phyloP scores from a whole-genome alignment of 1,140 invertebrate genomes.

The Protaetia brevitarsis region DNA sequence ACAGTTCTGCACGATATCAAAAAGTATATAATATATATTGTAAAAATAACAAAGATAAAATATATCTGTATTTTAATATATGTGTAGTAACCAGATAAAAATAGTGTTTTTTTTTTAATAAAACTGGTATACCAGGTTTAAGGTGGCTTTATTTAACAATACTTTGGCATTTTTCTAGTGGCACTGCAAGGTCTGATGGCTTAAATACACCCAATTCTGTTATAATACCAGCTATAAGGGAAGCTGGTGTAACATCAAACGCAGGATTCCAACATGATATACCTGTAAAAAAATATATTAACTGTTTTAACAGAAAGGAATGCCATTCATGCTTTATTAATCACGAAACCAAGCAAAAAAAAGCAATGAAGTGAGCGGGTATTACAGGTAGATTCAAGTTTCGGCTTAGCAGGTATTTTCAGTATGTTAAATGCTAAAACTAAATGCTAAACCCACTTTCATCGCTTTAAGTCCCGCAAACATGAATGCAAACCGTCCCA shows the following conservation, averaged over 20 bases:
- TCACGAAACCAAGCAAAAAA: not conserved
- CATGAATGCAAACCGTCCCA: too few species aligned
- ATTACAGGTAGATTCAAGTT: too few species aligned
- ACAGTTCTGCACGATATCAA: too few species aligned
- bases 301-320: not conserved
- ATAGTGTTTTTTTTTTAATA: too few species aligned
- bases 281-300: constrained; percentile 53
- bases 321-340: not conserved
- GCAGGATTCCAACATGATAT: constrained; percentile 97
- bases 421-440: too few species aligned
- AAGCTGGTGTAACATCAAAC: constrained; percentile 96
- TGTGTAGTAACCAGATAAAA: not conserved
- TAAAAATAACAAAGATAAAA: constrained; percentile 4
- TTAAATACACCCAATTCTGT: constrained; percentile 87
- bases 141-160: not conserved
- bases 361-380: too few species aligned
- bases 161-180: not conserved
- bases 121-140: too few species aligned
- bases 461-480: too few species aligned
- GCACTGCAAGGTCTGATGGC: constrained; percentile 33
- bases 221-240: constrained; percentile 91
- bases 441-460: too few species aligned
- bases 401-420: too few species aligned
- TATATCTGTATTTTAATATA: not conserved
- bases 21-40: not conserved